Base-by-base conservation (phyloP, 2,113 vertebrate species). In the Gavia stellata region DNA sequence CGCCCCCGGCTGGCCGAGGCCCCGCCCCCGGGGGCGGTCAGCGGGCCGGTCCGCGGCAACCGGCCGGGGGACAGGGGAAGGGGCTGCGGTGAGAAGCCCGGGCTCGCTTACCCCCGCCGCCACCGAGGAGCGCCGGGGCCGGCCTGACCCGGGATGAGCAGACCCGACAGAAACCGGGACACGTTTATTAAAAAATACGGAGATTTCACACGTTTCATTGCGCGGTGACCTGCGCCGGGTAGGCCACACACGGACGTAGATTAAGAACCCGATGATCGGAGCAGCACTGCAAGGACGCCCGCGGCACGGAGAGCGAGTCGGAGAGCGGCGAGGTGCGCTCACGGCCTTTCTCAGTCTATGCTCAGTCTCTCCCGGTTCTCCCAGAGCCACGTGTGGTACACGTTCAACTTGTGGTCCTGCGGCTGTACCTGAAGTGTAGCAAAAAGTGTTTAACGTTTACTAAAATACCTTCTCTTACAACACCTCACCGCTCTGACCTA, bases 361-460 rank as follows among this genome's bases (percentile, higher is more conserved):
- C 92, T 66, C 68, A 97, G 81, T 10, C 1, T 38, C 63, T 91
- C 72, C 6, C 36, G 73, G 94, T 97, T 97, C 81, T 97, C 94
- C 92, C 90, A 47, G 12, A 96, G 90, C 96, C 96, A 96, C 0
- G 87, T 0, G 38, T 97, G 96, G 81, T 97, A 97, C 50, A 87
- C 61, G 0, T 78, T 97, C 25, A 97, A 8, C 81, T 97, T 97
- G 87, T 87, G 95, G 84, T 97, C 96, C 94, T 89, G 45, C 0
- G 96, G 96, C 92, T 96, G 96, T 12, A 97, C 96, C 96, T n/a
- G n/a, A n/a, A n/a, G n/a, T n/a, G n/a, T n/a, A n/a, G n/a, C n/a
- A n/a, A n/a, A n/a, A n/a, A 34, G 47, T 0, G 3, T 3, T 4
- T 0, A 17, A 4, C 14, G 0, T 6, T 36, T 15, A 56, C 9